Percentiles rank a stretch among this genome's conserved stretches.
phyloP scores from a whole-genome alignment of 2,888 invertebrate species.

The Folsomia manolachei region DNA sequence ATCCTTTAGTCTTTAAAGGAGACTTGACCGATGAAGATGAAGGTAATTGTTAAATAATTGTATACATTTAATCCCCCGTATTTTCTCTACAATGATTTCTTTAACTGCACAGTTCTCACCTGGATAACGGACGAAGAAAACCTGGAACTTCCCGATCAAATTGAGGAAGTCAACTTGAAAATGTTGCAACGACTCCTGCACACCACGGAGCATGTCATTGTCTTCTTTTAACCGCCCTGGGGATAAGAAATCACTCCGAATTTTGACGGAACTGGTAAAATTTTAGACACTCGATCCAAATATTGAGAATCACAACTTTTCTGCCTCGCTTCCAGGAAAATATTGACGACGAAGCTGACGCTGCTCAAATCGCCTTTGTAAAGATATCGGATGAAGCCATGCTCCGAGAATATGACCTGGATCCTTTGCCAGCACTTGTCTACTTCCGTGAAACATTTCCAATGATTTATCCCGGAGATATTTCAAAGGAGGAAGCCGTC shows the following conservation, averaged over 20 bases:
- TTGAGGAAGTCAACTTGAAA: slow-evolving; percentile 84
- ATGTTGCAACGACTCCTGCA: slow-evolving; percentile 87
- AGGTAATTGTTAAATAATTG: slow-evolving; percentile 33
- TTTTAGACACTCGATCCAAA: too few relatives aligned
- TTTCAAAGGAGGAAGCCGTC: slow-evolving; percentile 87
- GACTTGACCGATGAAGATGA: slow-evolving; percentile 88
- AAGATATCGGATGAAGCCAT: slow-evolving; percentile 86
- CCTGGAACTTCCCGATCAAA: slow-evolving; percentile 84
- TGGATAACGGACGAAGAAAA: slow-evolving; percentile 91
- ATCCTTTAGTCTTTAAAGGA: slow-evolving; percentile 78
- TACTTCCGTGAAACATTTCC: slow-evolving; percentile 79
- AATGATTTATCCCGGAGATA: slow-evolving; percentile 80
- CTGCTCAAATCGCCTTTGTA: slow-evolving; percentile 78
- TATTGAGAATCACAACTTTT: too few relatives aligned
- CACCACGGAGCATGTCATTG: slow-evolving; percentile 83
- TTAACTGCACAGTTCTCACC: slow-evolving; percentile 63
- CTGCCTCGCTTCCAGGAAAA: too few relatives aligned
- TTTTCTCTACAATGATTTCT: neutral
- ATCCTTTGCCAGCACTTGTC: slow-evolving; percentile 75
- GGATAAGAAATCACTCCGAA: slow-evolving; percentile 83
- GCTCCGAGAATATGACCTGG: slow-evolving; percentile 80
- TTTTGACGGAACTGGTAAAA: slow-evolving; percentile 80
- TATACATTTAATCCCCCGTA: neutral
- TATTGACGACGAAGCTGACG: slow-evolving; percentile 32
- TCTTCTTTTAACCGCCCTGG: slow-evolving; percentile 90